Evolutionary conservation across 2,797 vertebrate genomes (phyloP).

Genomic region (Champsocephalus gunnari): DNA sequence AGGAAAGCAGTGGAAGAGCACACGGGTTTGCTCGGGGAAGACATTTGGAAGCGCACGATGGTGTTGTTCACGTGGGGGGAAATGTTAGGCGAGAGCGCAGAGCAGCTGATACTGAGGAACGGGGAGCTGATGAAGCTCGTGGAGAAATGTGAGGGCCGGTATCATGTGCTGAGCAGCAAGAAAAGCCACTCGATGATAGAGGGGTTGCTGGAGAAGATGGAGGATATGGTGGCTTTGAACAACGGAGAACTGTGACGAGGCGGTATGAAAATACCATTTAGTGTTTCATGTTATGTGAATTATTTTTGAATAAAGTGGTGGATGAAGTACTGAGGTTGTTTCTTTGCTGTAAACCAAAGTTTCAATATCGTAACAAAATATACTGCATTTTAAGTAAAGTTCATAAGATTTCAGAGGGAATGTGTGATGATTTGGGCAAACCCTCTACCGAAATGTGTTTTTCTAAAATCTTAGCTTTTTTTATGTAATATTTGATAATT

Average conservation of each 20-base stretch:
- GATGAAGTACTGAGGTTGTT: not conserved
- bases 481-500: not conserved
- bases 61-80: slow-evolving; percentile 83
- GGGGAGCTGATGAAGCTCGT: slow-evolving; percentile 72
- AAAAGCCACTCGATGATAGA: slow-evolving; percentile 36
- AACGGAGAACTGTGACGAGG: not conserved
- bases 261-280: not conserved
- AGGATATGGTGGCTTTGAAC: slow-evolving; percentile 61
- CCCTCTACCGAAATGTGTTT: not conserved
- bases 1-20: slow-evolving; percentile 71
- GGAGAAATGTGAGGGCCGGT: slow-evolving; percentile 73
- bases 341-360: not conserved
- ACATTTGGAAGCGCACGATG: slow-evolving; percentile 68
- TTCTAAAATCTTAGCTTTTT: not conserved
- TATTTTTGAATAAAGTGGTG: slow-evolving; percentile 19
- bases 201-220: slow-evolving; percentile 74
- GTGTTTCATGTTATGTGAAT: slow-evolving; percentile 17
- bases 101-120: slow-evolving; percentile 81
- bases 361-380: not conserved
- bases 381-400: not conserved
- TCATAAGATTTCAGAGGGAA: not conserved
- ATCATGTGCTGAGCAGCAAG: slow-evolving; percentile 69
- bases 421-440: not conserved
- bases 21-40: slow-evolving; percentile 64
- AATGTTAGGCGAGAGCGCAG: slow-evolving; percentile 71